Base-by-base conservation (phyloP, 2,113 vertebrate genomes). In the Misgurnus anguillicaudatus region DNA sequence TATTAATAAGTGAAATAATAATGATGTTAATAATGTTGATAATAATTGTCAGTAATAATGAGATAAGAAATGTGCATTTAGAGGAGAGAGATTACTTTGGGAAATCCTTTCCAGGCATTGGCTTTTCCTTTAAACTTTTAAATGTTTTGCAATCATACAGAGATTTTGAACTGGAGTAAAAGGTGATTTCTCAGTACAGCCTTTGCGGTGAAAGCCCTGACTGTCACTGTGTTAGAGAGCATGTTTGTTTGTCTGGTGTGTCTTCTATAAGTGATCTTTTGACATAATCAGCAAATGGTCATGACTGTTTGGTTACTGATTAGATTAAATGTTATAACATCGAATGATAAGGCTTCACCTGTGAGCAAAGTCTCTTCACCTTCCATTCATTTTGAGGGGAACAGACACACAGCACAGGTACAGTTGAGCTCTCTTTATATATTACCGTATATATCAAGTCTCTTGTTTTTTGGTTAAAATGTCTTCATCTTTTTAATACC, bases 261-360 rank as follows among this genome's bases (percentile, higher is more conserved):
- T 13, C 9, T 7, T 38, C 60, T 70, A 17, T 51, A 57, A 77
- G n/a, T 41, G 19, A 83, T 80, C 70, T 86, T 80, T 86, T 88
- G 86, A 90, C 86, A 83, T 65, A 78, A 89, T 90, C 84, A 89
- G 77, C 78, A 87, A 78, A 75, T 75, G 47, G 79, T 76, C 80
- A 68, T 85, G 67, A 66, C 36, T 70, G 61, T 61, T 58, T 42
- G 74, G 89, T 92, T 90, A 92, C 91, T 92, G 85, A 91, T 90
- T 89, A 89, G 84, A 85, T 53, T 66, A 85, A 57, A 87, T 87
- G 80, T 79, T 85, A 71, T 87, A 87, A 83, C 84, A 81, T 69
- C 57, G 78, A 58, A 79, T 83, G 87, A 92, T 89, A 92, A 91
- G 85, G 63, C 58, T 77, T 9, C 7, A 47, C 65, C 83, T 70